Evolutionary conservation across 2,797 vertebrate genomes (phyloP), one percentile per base, ranked within the genome.

Genomic region (Hephaestus fuliginosus): DNA sequence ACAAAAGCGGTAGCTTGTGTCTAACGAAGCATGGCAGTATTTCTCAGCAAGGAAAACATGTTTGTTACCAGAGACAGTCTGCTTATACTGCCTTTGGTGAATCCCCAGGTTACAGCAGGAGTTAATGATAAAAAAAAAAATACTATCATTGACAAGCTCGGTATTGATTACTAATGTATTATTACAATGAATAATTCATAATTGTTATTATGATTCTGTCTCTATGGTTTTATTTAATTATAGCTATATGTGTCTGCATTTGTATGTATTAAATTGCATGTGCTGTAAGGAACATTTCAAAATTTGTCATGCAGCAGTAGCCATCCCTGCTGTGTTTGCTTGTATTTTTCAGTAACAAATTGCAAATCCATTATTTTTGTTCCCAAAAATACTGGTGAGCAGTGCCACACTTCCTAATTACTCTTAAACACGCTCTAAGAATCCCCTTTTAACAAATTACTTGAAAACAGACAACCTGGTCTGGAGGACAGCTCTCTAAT

Each of bases 1-100:
- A 91, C 90, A 89, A 92, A 89, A 78, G 84, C 76, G 13, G 70
- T 74, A 82, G 87, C 84, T 82, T 55, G 49, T 86, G 82, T 79
- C 80, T 86, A 83, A 88, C 70, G 68, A 91, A 87, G 89, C 87
- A 44, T 85, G 88, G 73, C 72, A 14, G 69, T 80, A 75, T 74
- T 76, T 79, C 84, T 86, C 78, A 78, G 86, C 84, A 80, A 83
- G 71, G 72, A 88, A 87, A 89, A 88, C 82, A 89, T 80, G 81
- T 84, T 89, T 85, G 86, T 78, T 80, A 80, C 73, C 49, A 83
- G 68, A 86, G 74, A 78, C 43, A 18, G 46, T 70, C 56, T 60
- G 20, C 57, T 71, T 63, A 36, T 79, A 64, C 53, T 58, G 74
- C 73, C 28, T 74, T 57, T 73, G 56, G 28, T 74, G 67, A 61